These are phyloP conservation scores for Anarrhichthys ocellatus DNA, from an alignment of 2,113 vertebrate species.

Conservation along the genomic window DNA sequence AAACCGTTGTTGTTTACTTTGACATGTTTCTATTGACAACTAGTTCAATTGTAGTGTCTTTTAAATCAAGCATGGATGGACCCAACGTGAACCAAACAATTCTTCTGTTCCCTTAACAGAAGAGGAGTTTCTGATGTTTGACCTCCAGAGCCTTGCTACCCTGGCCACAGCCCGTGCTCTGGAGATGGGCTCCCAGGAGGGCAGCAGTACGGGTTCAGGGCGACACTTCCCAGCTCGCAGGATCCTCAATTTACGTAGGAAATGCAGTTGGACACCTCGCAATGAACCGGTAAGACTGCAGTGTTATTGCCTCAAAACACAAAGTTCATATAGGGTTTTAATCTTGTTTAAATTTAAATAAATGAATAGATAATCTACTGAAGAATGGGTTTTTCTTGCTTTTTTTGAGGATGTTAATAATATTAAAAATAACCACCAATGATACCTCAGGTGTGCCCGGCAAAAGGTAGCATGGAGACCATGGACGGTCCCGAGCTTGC, in stretches of 20 bases:
- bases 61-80: not conserved
- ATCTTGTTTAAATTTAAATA: not conserved
- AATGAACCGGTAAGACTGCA: constrained; percentile 88
- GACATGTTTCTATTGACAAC: not conserved
- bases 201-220: constrained; percentile 37
- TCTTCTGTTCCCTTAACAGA: constrained; percentile 75
- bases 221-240: constrained; percentile 80
- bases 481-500: constrained; percentile 93
- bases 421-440: constrained; percentile 27
- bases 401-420: not conserved
- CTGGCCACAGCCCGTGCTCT: constrained; percentile 92
- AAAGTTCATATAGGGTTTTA: not conserved
- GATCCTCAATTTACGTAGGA: constrained; percentile 88
- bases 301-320: not conserved
- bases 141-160: constrained; percentile 92
- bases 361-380: not conserved
- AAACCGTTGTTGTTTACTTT: not conserved
- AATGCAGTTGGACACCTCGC: constrained; percentile 94
- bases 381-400: not conserved
- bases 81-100: not conserved
- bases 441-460: constrained; percentile 88
- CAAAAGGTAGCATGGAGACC: constrained; percentile 92
- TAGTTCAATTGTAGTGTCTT: not conserved
- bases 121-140: constrained; percentile 89
- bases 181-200: constrained; percentile 80